phyloP scores from a whole-genome alignment of 37 sponge, comb jelly and placozoan species.

The Beroe ovata region DNA sequence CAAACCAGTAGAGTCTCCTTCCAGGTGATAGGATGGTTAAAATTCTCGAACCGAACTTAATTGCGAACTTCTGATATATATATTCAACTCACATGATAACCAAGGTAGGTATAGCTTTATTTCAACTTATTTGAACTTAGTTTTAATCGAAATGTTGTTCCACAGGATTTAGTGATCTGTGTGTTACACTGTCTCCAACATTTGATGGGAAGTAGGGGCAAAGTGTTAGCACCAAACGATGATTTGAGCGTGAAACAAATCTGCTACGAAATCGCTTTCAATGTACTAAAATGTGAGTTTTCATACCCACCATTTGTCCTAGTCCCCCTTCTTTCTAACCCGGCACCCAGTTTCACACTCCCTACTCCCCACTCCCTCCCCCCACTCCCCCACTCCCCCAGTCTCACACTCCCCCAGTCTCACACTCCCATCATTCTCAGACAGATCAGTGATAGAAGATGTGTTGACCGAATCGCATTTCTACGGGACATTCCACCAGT shows the following conservation, averaged over 20 bases:
- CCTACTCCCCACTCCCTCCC: too few relatives aligned
- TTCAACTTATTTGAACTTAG: not conserved
- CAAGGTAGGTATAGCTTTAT: not conserved
- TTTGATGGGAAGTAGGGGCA: slow-evolving; percentile 16
- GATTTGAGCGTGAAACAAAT: slow-evolving; percentile 59
- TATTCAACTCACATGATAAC: not conserved
- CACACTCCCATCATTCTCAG: too few relatives aligned
- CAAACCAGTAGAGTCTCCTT: slow-evolving; percentile 42
- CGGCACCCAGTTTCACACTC: too few relatives aligned
- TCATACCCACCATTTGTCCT: too few relatives aligned
- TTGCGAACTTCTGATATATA: not conserved
- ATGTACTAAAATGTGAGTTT: slow-evolving; percentile 64
- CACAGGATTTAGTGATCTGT: slow-evolving; percentile 46
- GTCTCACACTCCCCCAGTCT: too few relatives aligned
- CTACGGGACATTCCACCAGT: slow-evolving; percentile 21
- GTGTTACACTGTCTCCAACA: slow-evolving; percentile 58
- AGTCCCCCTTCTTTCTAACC: too few relatives aligned
- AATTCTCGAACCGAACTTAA: not conserved
- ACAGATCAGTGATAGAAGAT: slow-evolving; percentile 53
- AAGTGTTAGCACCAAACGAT: slow-evolving; percentile 50
- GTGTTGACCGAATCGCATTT: slow-evolving; percentile 40
- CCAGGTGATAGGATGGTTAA: not conserved
- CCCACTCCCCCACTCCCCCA: too few relatives aligned
- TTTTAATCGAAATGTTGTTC: not conserved
- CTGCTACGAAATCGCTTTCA: slow-evolving; percentile 63